These are phyloP conservation scores for Brachyalestes nurse DNA, from an alignment of 2,797 vertebrate species.

Conservation along the genomic window DNA sequence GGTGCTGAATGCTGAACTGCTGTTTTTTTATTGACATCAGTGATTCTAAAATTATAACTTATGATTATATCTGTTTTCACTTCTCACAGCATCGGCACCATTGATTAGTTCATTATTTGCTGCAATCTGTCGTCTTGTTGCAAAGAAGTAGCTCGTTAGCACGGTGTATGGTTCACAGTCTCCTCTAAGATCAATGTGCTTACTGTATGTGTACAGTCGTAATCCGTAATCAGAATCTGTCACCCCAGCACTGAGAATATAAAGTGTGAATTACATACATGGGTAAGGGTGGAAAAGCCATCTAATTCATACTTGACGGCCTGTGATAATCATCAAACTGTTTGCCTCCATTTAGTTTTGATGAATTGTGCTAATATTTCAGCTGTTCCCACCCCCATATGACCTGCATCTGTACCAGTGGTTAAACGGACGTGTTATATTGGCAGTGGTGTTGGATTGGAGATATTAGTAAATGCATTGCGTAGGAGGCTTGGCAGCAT, in stretches of 20 bases:
- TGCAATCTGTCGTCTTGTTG: not conserved
- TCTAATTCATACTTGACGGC: not conserved
- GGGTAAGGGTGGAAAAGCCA: not conserved
- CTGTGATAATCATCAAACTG: not conserved
- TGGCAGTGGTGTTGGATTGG: not conserved
- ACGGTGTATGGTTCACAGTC: not conserved
- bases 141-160: slow-evolving; percentile 5
- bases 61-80: not conserved
- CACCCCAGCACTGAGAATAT: not conserved
- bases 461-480: slow-evolving; percentile 16
- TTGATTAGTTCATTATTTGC: slow-evolving; percentile 5
- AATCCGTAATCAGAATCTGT: slow-evolving; percentile 15
- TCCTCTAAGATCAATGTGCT: slow-evolving; percentile 16
- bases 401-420: not conserved
- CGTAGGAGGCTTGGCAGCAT: not conserved
- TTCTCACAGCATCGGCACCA: not conserved
- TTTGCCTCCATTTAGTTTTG: slow-evolving; percentile 9
- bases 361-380: slow-evolving; percentile 19
- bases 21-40: not conserved
- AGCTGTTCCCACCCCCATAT: not conserved
- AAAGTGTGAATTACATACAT: slow-evolving; percentile 5
- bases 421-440: slow-evolving; percentile 21
- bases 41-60: not conserved
- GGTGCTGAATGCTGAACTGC: too few species aligned
- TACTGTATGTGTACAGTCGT: not conserved